Conservation (phyloP, 2,888 invertebrate species). For the Tholera decimalis region DNA sequence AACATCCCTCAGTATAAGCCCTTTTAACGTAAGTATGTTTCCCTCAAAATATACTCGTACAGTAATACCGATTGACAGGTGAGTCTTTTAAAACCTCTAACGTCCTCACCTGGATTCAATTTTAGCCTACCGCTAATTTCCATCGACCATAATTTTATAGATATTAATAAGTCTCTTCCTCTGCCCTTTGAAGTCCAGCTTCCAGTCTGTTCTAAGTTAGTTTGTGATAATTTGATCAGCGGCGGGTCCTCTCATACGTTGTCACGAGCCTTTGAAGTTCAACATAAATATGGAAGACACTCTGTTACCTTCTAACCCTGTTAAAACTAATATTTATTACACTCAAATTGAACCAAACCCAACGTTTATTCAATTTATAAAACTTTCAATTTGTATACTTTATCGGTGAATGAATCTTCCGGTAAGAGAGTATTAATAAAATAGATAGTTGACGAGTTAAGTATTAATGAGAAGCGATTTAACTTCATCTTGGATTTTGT, state of each 20-base stretch:
- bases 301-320: conserved; percentile 33
- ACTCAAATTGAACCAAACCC: conserved; percentile 19
- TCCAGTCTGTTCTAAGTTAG: conserved; percentile 68
- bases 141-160: conserved; percentile 70
- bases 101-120: conserved; percentile 6
- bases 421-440: conserved; percentile 19
- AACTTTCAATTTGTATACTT: conserved; percentile 29
- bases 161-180: conserved; percentile 69
- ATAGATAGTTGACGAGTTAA: conserved; percentile 17
- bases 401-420: conserved; percentile 27
- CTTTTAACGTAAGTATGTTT: too few relatives aligned
- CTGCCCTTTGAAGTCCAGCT: conserved; percentile 74
- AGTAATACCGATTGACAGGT: conserved; percentile 9
- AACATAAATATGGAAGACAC: conserved; percentile 51
- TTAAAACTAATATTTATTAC: conserved; percentile 39
- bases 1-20: too few relatives aligned
- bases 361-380: conserved; percentile 18
- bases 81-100: conserved; percentile 23
- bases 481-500: conserved; percentile 6
- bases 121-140: conserved; percentile 58
- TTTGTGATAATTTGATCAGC: conserved; percentile 77
- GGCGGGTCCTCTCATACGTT: conserved; percentile 42
- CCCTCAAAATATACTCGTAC: too few relatives aligned
- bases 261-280: conserved; percentile 61
- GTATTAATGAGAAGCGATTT: conserved; percentile 25